Conservation (phyloP, 2,113 vertebrate species). For the Heliornis fulica region DNA sequence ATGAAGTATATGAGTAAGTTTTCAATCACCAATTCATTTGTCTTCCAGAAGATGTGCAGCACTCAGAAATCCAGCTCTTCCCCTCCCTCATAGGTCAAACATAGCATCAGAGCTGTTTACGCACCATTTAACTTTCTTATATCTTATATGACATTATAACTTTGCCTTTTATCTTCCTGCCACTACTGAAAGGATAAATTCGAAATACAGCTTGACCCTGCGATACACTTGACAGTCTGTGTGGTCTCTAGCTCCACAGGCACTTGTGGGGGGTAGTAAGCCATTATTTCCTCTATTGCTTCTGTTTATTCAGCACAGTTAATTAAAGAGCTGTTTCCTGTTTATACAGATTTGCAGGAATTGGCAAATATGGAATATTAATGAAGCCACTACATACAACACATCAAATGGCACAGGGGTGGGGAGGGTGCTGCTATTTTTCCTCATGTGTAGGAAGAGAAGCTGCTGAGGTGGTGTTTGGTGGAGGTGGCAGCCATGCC, state of each 20-base stretch:
- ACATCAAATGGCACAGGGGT: neutral
- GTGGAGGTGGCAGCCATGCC: neutral
- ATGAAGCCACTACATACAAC: neutral
- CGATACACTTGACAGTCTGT: neutral
- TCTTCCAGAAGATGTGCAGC: neutral
- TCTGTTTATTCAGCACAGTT: neutral
- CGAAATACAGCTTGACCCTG: neutral
- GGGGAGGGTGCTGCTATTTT: neutral
- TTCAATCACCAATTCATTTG: conserved; percentile 30
- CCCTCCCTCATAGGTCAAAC: neutral
- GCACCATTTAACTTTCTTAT: neutral
- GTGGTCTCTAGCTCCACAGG: too few species aligned
- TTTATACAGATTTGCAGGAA: neutral
- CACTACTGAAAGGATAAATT: neutral
- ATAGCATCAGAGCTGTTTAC: neutral
- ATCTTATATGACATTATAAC: neutral
- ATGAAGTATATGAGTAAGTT: conserved; percentile 20
- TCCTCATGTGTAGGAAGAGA: neutral
- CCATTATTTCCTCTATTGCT: neutral
- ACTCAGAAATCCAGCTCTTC: neutral
- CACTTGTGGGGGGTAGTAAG: neutral
- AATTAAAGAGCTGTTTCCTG: neutral
- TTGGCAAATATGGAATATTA: neutral
- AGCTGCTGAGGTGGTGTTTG: neutral
- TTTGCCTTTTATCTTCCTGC: neutral